Base-by-base conservation (phyloP, 1,140 invertebrate species). In the Drosophila eugracilis region DNA sequence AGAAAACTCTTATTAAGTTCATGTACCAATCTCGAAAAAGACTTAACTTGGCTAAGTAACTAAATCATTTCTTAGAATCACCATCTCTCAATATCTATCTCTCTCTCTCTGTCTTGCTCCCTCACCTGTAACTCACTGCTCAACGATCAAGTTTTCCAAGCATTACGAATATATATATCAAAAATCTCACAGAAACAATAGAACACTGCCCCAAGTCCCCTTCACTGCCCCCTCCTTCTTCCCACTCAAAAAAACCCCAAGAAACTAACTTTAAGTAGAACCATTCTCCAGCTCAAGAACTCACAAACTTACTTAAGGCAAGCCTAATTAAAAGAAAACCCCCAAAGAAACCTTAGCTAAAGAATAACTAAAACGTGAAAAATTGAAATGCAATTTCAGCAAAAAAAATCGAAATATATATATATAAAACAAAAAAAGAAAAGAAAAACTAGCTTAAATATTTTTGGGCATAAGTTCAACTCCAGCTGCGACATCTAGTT, bases 341-440 rank as follows among this genome's bases (percentile, higher is more conserved):
- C 55, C 44, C n/a, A n/a, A n/a, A 28, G 9, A 19, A 57, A 44
- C n/a, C 60, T 63, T 79, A 85, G 80, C 80, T 49, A 85, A 78
- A 67, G 21, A 41, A 42, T 48, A 54, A 74, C 37, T 60, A 30
- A 41, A 12, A 54, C 54, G 12, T 24, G 37, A 53, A 69, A 70
- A 83, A 67, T 52, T 84, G 80, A 85, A 85, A 85, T 85, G 67
- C 49, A 86, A 85, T 85, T 85, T 85, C 80, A 69, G 34, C 41
- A 65, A 69, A 67, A 83, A 48, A 50, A 57, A 54, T 41, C 45
- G 19, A 48, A 58, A 54, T 52, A 53, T 28, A 62, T 45, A 12
- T n/a, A n/a, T n/a, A n/a, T n/a, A n/a, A n/a, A n/a, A n/a, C n/a
- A n/a, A n/a, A n/a, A n/a, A n/a, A 41, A 60, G 32, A 36, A 34